A percentile compares a stretch with the other conserved stretches of the same genome.
These are phyloP conservation scores for Rhynchotus rufescens DNA, from an alignment of 2,797 vertebrate species.

Conservation along the genomic window DNA sequence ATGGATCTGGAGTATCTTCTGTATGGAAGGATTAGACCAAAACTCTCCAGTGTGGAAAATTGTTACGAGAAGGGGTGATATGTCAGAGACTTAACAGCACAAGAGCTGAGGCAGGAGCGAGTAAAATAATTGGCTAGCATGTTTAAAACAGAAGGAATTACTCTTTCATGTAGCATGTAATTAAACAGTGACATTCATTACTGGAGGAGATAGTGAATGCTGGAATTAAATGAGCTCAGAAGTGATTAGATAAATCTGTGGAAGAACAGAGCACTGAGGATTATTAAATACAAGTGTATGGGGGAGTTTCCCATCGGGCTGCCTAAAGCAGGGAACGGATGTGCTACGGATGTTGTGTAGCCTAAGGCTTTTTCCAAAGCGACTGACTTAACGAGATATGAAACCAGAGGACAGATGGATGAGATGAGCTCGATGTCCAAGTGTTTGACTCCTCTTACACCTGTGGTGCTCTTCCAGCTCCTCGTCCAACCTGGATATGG, in stretches of 20 bases:
- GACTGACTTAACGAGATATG: background rate
- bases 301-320: background rate
- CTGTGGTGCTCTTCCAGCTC: background rate
- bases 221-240: background rate
- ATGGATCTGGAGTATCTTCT: background rate
- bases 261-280: background rate
- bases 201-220: background rate
- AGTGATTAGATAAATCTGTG: background rate
- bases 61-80: no score
- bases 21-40: background rate
- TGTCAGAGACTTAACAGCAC: background rate
- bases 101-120: background rate
- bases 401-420: background rate
- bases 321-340: background rate
- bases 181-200: background rate
- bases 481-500: background rate
- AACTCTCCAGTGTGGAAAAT: background rate
- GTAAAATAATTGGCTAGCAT: background rate
- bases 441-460: background rate
- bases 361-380: background rate
- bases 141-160: background rate
- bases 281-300: background rate
- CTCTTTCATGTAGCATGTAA: background rate
- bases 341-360: background rate
- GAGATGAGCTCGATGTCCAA: background rate